phyloP scores from a whole-genome alignment of 2,888 invertebrate genomes.

The Philereme vetulata region DNA sequence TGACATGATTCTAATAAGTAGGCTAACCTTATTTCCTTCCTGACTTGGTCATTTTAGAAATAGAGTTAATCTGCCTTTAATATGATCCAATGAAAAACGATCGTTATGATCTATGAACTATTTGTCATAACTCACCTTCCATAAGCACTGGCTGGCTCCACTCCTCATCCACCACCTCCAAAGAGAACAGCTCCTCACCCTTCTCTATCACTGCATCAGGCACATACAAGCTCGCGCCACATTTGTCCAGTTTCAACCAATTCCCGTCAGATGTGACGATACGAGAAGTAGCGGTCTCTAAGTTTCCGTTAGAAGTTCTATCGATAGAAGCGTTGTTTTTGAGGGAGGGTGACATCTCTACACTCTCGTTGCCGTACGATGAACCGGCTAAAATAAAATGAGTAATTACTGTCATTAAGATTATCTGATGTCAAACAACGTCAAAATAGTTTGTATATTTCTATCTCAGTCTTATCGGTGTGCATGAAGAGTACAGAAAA shows the following conservation, averaged over 20 bases:
- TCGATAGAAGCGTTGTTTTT: conserved; percentile 74
- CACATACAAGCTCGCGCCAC: conserved; percentile 92
- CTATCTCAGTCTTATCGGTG: too few species aligned
- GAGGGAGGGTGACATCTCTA: conserved; percentile 76
- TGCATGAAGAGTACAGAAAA: too few species aligned
- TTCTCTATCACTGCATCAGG: conserved; percentile 95
- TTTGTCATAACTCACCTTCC: conserved; percentile 76
- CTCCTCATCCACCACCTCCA: conserved; percentile 95
- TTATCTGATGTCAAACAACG: too few species aligned
- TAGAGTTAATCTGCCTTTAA: too few species aligned
- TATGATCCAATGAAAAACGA: too few species aligned
- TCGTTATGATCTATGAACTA: too few species aligned
- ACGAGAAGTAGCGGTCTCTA: conserved; percentile 74
- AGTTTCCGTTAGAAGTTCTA: conserved; percentile 56
- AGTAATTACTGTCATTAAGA: too few species aligned
- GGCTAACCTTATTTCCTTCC: too few species aligned
- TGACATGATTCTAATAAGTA: too few species aligned
- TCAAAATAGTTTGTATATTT: too few species aligned
- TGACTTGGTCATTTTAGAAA: too few species aligned
- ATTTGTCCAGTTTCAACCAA: conserved; percentile 87
- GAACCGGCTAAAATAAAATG: conserved; percentile 67
- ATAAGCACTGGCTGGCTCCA: conserved; percentile 93
- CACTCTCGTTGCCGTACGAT: conserved; percentile 77
- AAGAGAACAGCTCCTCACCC: conserved; percentile 91
- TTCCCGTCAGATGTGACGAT: conserved; percentile 84